Percentiles rank a stretch among this genome's conserved stretches.
Evolutionary conservation across 2,797 vertebrate genomes (phyloP).

Genomic region (Hylomyscus alleni): DNA sequence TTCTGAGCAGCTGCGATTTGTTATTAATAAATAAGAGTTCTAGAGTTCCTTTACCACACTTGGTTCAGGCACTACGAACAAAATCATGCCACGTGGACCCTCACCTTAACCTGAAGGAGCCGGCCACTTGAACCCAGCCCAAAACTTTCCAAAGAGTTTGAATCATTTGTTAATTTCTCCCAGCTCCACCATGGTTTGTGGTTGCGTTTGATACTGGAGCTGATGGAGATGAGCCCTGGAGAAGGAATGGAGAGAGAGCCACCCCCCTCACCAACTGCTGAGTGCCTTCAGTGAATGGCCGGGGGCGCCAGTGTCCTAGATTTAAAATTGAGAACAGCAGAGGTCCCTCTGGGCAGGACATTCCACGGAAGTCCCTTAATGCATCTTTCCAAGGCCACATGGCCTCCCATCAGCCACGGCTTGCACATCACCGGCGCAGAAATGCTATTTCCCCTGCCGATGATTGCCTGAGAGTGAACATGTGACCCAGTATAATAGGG

Average conservation of each 20-base stretch:
- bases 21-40: background rate
- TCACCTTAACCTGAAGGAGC: background rate
- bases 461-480: background rate
- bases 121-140: background rate
- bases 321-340: background rate
- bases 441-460: background rate
- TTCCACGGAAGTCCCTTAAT: background rate
- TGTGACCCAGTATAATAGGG: background rate
- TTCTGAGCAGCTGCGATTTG: background rate
- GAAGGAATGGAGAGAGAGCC: background rate
- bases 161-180: constrained; percentile 21
- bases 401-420: background rate
- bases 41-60: background rate
- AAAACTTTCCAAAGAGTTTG: background rate
- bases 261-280: background rate
- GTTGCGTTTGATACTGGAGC: background rate
- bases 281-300: background rate
- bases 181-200: background rate
- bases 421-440: background rate
- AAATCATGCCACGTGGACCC: background rate
- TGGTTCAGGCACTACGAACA: background rate
- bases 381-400: background rate
- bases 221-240: background rate
- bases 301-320: background rate
- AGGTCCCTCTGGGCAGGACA: background rate